Evolutionary conservation across 1,140 invertebrate species (phyloP).

Genomic region (Drosophila setifemur): DNA sequence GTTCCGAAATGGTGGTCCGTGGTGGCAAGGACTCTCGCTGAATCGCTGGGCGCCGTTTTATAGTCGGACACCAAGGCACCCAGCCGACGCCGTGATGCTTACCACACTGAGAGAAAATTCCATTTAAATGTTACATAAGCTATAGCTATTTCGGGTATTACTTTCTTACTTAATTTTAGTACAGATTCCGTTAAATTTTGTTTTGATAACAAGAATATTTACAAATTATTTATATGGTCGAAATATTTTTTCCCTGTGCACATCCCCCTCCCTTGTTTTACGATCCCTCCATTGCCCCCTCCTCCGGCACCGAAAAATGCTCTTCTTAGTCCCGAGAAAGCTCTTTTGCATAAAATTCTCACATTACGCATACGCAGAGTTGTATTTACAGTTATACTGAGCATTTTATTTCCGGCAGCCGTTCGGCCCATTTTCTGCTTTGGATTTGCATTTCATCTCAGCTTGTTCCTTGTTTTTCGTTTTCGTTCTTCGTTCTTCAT

Average conservation of each 20-base stretch:
- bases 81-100: conserved; percentile 38
- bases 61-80: conserved; percentile 59
- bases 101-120: neutral
- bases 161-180: no score
- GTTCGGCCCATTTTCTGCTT: conserved; percentile 46
- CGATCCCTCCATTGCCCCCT: conserved; percentile 1
- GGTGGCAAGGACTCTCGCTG: conserved; percentile 35
- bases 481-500: conserved; percentile 35
- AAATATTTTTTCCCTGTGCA: conserved; percentile 6
- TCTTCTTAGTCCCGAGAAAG: conserved; percentile 42
- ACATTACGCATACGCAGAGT: conserved; percentile 74
- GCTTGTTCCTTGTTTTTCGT: conserved; percentile 13
- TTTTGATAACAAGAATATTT: neutral
- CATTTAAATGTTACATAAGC: neutral
- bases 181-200: neutral
- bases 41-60: conserved; percentile 65
- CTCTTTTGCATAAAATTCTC: conserved; percentile 78
- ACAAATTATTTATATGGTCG: neutral
- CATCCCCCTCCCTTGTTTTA: neutral
- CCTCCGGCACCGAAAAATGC: no score
- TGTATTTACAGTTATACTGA: conserved; percentile 76
- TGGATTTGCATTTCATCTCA: conserved; percentile 40
- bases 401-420: conserved; percentile 67
- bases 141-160: no score
- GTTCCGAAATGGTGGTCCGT: conserved; percentile 56